These are phyloP conservation scores for Xenopus borealis DNA, from an alignment of 2,113 vertebrate species.

Conservation along the genomic window DNA sequence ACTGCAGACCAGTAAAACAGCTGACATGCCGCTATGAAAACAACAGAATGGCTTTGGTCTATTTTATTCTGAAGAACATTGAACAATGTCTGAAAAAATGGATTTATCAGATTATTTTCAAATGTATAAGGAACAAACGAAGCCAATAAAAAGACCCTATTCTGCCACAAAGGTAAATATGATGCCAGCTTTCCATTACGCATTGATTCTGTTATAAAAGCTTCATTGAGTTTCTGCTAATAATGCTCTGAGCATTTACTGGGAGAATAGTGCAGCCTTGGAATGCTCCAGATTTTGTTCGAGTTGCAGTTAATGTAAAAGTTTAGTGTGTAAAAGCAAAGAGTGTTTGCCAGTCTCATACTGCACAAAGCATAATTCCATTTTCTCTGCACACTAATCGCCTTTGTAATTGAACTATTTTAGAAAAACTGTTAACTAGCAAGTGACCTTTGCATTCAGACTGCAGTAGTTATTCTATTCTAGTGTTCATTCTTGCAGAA, in stretches of 20 bases:
- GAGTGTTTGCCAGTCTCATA: neutral
- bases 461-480: neutral
- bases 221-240: neutral
- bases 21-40: constrained; percentile 74
- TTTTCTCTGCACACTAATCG: neutral
- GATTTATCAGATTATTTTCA: constrained; percentile 39
- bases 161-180: constrained; percentile 16
- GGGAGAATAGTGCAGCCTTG: neutral
- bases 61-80: constrained; percentile 59
- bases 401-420: neutral
- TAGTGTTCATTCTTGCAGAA: neutral
- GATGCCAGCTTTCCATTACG: constrained; percentile 3
- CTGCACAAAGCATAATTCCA: neutral
- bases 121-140: constrained; percentile 31
- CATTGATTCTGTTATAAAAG: constrained; percentile 2
- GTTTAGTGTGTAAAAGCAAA: neutral
- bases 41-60: constrained; percentile 65
- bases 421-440: neutral
- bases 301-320: neutral
- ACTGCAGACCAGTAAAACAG: constrained; percentile 82
- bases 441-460: neutral
- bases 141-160: constrained; percentile 12
- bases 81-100: constrained; percentile 50
- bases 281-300: neutral
- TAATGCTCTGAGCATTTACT: neutral